Conservation (phyloP, 2,113 vertebrate species). For the Pygoscelis adeliae region DNA sequence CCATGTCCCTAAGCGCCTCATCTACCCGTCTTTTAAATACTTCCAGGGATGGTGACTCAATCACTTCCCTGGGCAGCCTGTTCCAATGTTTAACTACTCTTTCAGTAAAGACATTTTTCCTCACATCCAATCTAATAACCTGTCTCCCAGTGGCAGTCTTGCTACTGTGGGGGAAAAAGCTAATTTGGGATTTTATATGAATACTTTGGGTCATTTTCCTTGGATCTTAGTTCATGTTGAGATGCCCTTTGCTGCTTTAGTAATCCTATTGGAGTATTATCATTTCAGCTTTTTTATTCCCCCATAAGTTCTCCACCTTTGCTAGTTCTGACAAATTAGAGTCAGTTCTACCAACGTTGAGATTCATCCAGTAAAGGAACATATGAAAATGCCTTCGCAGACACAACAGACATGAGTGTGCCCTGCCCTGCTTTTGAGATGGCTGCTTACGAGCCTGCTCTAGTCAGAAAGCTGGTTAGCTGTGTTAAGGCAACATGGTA, state of each 20-base stretch:
- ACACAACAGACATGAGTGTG: neutral
- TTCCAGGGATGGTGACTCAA: too few relatives aligned
- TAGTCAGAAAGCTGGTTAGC: neutral
- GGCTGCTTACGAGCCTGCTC: neutral
- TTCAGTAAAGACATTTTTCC: too few relatives aligned
- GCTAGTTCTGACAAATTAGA: neutral
- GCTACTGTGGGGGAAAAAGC: neutral
- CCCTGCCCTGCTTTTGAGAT: neutral
- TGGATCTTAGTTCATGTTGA: neutral
- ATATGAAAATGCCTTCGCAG: neutral
- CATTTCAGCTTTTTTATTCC: neutral
- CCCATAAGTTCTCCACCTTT: neutral
- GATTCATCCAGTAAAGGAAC: neutral
- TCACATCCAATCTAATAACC: neutral
- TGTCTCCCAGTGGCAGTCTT: neutral
- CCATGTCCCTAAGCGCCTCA: too few relatives aligned
- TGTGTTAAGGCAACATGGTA: neutral
- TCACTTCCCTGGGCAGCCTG: too few relatives aligned
- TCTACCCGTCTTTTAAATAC: too few relatives aligned
- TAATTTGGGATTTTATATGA: neutral
- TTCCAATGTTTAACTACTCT: too few relatives aligned
- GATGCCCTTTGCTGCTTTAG: neutral
- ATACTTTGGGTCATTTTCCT: neutral
- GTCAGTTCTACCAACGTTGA: neutral
- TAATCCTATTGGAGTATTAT: neutral